Conservation (phyloP, 2,797 vertebrate genomes). For the Apogon talboti region DNA sequence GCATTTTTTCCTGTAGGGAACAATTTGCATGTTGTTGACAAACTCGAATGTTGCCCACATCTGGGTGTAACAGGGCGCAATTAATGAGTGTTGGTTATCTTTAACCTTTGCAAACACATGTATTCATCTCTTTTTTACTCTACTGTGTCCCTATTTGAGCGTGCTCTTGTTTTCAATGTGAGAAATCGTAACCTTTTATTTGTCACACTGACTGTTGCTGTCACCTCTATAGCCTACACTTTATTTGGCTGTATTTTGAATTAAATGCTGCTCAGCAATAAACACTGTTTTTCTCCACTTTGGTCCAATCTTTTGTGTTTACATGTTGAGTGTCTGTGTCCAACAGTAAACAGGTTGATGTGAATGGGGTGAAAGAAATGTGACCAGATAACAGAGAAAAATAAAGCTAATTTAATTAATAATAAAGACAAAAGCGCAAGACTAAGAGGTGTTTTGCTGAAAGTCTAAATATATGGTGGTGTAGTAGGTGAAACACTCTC, state of each 20-base stretch:
- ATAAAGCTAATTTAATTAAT: no score
- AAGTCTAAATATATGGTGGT: no score
- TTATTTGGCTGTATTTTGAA: conserved; percentile 59
- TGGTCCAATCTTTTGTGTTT: not conserved
- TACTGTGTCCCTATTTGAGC: conserved; percentile 61
- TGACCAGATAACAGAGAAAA: no score
- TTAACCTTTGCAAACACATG: conserved; percentile 64
- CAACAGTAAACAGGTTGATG: not conserved
- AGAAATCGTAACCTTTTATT: conserved; percentile 48
- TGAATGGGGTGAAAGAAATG: no score
- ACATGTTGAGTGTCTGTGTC: not conserved
- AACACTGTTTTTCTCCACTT: conserved; percentile 50
- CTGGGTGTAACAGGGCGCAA: conserved; percentile 61
- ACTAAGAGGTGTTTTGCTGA: no score
- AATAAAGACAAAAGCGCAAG: no score
- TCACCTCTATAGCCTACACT: conserved; percentile 52
- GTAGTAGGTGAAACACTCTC: no score
- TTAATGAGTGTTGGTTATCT: conserved; percentile 70
- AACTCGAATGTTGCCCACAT: conserved; percentile 78
- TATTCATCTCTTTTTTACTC: conserved; percentile 74
- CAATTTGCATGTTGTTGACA: conserved; percentile 78
- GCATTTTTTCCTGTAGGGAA: conserved; percentile 36
- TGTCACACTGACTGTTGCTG: conserved; percentile 67
- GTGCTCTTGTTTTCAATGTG: conserved; percentile 66
- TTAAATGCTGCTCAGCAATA: conserved; percentile 71